A percentile compares a stretch with the other conserved stretches of the same genome.
These are phyloP conservation scores for Sparus aurata DNA, from an alignment of 2,797 vertebrate genomes.

Conservation along the genomic window DNA sequence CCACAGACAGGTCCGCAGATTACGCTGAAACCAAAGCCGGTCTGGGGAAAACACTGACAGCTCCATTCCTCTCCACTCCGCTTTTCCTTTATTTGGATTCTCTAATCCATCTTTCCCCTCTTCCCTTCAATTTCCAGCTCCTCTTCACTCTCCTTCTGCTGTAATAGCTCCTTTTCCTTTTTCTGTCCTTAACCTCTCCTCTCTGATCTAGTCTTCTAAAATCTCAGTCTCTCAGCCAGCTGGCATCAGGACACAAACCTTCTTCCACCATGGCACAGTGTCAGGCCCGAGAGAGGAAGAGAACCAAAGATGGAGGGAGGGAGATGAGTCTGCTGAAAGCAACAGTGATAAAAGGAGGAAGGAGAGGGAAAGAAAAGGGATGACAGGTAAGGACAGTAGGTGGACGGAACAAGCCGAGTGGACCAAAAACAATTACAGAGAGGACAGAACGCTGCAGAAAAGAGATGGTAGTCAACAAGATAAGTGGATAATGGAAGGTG, in stretches of 20 bases:
- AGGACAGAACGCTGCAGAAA: slow-evolving; percentile 13
- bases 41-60: slow-evolving; percentile 45
- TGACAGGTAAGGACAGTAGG: slow-evolving; percentile 48
- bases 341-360: slow-evolving; percentile 27
- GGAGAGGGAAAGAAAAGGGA: slow-evolving; percentile 9
- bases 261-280: slow-evolving; percentile 62
- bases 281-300: slow-evolving; percentile 62
- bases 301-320: slow-evolving; percentile 41
- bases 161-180: slow-evolving; percentile 44
- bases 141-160: slow-evolving; percentile 24
- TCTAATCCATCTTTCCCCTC: slow-evolving; percentile 44
- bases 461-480: slow-evolving; percentile 13
- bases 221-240: slow-evolving; percentile 62
- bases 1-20: slow-evolving; percentile 57
- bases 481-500: slow-evolving; percentile 16
- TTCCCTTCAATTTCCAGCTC: slow-evolving; percentile 33
- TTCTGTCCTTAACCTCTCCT: slow-evolving; percentile 61
- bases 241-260: slow-evolving; percentile 63
- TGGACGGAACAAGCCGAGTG: slow-evolving; percentile 46
- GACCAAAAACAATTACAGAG: slow-evolving; percentile 12
- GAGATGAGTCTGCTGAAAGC: slow-evolving; percentile 34
- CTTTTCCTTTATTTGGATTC: slow-evolving; percentile 47
- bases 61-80: slow-evolving; percentile 46
- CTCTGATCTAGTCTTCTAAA: slow-evolving; percentile 63
- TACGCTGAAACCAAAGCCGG: slow-evolving; percentile 38